These are phyloP conservation scores for Drosophila insularis DNA, from an alignment of 1,140 invertebrate species.

Conservation along the genomic window DNA sequence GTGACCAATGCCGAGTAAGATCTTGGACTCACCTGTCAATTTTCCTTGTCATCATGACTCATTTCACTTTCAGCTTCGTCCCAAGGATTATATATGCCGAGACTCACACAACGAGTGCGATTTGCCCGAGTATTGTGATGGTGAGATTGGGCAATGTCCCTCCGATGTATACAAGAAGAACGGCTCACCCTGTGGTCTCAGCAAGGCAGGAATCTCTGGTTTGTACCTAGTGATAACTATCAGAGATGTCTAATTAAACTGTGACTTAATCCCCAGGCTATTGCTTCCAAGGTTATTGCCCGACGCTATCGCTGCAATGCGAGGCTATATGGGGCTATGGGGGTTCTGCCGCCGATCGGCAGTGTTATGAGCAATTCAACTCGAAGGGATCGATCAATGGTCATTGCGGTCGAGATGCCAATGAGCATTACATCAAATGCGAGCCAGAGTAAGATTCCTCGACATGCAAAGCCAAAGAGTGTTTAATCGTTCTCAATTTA, in stretches of 20 bases:
- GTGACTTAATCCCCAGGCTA: conserved; percentile 84
- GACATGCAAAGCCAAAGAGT: no score
- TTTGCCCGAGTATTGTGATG: conserved; percentile 95
- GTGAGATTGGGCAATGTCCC: conserved; percentile 93
- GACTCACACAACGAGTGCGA: conserved; percentile 95
- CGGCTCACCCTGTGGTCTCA: conserved; percentile 89
- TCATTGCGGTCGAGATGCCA: conserved; percentile 93
- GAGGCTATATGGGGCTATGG: conserved; percentile 95
- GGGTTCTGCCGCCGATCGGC: conserved; percentile 88
- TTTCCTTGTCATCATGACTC: not conserved
- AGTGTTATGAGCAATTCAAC: conserved; percentile 97
- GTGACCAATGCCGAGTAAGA: conserved; percentile 93
- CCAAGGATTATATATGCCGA: conserved; percentile 90
- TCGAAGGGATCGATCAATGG: conserved; percentile 96
- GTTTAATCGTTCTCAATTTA: no score
- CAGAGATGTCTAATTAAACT: not conserved
- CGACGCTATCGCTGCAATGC: conserved; percentile 93
- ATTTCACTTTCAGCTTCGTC: conserved; percentile 85
- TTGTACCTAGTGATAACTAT: not conserved
- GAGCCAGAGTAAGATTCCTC: conserved; percentile 93
- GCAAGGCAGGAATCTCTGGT: conserved; percentile 81
- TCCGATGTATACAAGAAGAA: conserved; percentile 95
- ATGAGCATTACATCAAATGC: conserved; percentile 93
- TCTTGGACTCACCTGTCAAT: not conserved
- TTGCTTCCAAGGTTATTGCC: conserved; percentile 96